Conservation (phyloP, 2,113 vertebrate species). For the Phyllopteryx taeniolatus region DNA sequence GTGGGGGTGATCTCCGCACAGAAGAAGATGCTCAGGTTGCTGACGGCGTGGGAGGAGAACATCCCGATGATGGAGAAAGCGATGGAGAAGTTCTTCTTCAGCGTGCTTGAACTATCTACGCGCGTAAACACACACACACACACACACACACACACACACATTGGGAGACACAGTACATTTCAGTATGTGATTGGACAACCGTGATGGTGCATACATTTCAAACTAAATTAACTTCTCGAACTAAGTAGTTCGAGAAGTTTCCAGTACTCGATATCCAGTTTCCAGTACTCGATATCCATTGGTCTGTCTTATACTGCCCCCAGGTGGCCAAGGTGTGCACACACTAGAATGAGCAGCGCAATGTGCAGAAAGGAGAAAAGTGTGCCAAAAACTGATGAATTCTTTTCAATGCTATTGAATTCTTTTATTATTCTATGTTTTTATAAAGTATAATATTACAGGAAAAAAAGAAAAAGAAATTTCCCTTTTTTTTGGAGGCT, state of each 20-base stretch:
- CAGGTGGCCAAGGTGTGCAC: too few species aligned
- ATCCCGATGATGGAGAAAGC: slow-evolving; percentile 95
- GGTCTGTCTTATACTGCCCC: neutral
- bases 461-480: too few species aligned
- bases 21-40: slow-evolving; percentile 97
- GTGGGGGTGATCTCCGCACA: slow-evolving; percentile 97
- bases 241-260: neutral
- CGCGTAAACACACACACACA: slow-evolving; percentile 5
- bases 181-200: neutral
- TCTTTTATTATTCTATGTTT: too few species aligned
- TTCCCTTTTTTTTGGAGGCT: too few species aligned
- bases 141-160: slow-evolving; percentile 4
- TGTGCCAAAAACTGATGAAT: too few species aligned
- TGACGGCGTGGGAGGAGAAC: slow-evolving; percentile 95
- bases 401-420: too few species aligned
- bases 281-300: too few species aligned
- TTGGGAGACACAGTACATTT: slow-evolving; percentile 17
- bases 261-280: neutral
- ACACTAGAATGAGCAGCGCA: too few species aligned
- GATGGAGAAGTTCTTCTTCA: slow-evolving; percentile 89
- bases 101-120: slow-evolving; percentile 80
- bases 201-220: neutral
- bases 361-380: too few species aligned
- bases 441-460: too few species aligned
- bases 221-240: too few species aligned